Evolutionary conservation across 92 coral and sea anemone genomes (phyloP).

Genomic region (Pocillopora meandrina): DNA sequence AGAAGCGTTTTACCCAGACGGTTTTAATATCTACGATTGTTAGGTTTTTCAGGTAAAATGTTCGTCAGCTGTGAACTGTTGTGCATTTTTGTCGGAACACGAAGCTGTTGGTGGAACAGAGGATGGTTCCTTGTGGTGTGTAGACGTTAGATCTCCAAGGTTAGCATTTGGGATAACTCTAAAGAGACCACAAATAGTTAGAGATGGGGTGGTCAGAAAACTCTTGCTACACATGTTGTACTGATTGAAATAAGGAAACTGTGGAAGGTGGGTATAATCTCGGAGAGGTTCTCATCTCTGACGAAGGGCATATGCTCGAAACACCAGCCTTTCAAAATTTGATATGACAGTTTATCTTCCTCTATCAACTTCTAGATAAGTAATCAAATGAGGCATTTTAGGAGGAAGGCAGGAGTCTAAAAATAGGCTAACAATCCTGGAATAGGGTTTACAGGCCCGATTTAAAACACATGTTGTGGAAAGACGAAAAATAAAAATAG

Average conservation of each 20-base stretch:
- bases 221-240: neutral
- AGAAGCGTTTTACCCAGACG: too few species aligned
- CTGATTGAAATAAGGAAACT: too few species aligned
- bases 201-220: neutral
- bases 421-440: neutral
- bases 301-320: too few species aligned
- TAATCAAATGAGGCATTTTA: neutral
- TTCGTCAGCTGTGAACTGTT: constrained; percentile 82
- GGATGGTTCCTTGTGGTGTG: constrained; percentile 73
- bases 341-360: too few species aligned
- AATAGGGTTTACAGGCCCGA: too few species aligned
- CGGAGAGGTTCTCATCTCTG: too few species aligned
- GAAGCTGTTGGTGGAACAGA: constrained; percentile 84
- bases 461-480: too few species aligned
- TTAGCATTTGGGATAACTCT: constrained; percentile 9
- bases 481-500: too few species aligned
- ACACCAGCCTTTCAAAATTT: too few species aligned
- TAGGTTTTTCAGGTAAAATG: constrained; percentile 83
- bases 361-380: neutral
- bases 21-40: neutral
- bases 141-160: constrained; percentile 85
- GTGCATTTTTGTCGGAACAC: constrained; percentile 76
- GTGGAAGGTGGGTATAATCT: too few species aligned
- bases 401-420: neutral
- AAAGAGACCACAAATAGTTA: neutral